Evolutionary conservation across 2,888 invertebrate species (phyloP), one percentile per base, ranked within the genome.

Genomic region (Microctonus hyperodae): DNA sequence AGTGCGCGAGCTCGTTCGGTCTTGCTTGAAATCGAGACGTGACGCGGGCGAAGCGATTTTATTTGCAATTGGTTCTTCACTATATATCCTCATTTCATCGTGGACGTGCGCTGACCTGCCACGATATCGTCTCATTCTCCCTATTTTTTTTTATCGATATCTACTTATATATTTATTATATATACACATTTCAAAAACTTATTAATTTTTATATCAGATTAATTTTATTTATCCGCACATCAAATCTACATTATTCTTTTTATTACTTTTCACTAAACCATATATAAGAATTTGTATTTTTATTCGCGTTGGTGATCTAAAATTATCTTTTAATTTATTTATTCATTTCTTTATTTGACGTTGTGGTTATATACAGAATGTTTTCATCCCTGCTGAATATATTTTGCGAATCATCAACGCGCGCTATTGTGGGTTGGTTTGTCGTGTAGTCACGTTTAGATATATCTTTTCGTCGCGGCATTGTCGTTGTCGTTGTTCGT

Each of bases 1-100:
- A 79, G 76, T 78, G 75, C 75, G 76, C 77, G 76, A 77, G 75
- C 76, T 77, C 77, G 76, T 73, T 77, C 77, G 76, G 73, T 77
- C 79, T 79, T 78, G 79, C 75, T 68, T 76, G 70, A 77, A 74
- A 79, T 79, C 77, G 79, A 74, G 77, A 83, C 83, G 83, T 83
- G 83, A 83, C 79, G 80, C 79, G 78, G 81, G 79, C 76, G 78
- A 77, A 76, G 78, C 83, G 83, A 83, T 83, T 44, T 83, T 83
- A 83, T 83, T 83, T 83, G 82, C 81, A 81, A 81, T 83, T 78
- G 83, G 80, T 80, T 79, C 44, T 44, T 44, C 16, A 16, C 44
- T 44, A n/a, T n/a, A n/a, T n/a, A 78, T 81, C 78, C 80, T 82
- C 81, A 83, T 83, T 82, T 81, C 80, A 72, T 79, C 75, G 79